Percentiles rank a stretch among this genome's conserved stretches.
Evolutionary conservation across 2,888 invertebrate species (phyloP).

Genomic region (Lacanobia wlatinum): DNA sequence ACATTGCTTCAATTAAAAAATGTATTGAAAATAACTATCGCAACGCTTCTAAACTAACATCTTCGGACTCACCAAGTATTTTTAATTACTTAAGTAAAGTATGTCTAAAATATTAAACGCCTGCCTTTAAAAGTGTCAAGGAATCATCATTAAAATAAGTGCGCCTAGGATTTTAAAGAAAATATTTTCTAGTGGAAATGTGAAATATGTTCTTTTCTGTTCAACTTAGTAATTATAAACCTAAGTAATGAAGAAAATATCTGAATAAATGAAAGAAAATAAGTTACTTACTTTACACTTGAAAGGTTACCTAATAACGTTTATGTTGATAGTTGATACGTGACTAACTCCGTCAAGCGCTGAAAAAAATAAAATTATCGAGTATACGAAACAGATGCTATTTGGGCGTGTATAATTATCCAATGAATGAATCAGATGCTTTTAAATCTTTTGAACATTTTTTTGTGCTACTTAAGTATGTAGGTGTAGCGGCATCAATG

Average conservation of each 20-base stretch:
- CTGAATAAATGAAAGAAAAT: not conserved
- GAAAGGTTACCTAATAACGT: not conserved
- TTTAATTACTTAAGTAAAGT: constrained; percentile 3
- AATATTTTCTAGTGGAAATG: constrained; percentile 26
- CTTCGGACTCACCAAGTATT: not conserved
- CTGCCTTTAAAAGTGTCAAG: not conserved
- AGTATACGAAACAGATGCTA: no score
- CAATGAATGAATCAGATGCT: no score
- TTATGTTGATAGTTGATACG: no score
- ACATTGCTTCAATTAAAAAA: not conserved
- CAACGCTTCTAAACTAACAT: not conserved
- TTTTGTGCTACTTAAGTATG: no score
- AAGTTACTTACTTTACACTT: not conserved
- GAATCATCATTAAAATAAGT: constrained; percentile 30
- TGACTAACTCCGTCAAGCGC: not conserved
- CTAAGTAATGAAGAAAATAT: not conserved
- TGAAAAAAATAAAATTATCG: not conserved
- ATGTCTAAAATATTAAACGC: constrained; percentile 1
- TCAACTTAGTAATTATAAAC: constrained; percentile 1
- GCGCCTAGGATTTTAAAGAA: constrained; percentile 9
- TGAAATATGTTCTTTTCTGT: not conserved
- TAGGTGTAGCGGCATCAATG: no score
- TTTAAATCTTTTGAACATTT: no score
- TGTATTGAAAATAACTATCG: not conserved
- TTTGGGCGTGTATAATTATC: no score